Percentiles rank a stretch among this genome's conserved stretches.
These are phyloP conservation scores for Plemyria rubiginata DNA, from an alignment of 2,888 invertebrate species.

Conservation along the genomic window DNA sequence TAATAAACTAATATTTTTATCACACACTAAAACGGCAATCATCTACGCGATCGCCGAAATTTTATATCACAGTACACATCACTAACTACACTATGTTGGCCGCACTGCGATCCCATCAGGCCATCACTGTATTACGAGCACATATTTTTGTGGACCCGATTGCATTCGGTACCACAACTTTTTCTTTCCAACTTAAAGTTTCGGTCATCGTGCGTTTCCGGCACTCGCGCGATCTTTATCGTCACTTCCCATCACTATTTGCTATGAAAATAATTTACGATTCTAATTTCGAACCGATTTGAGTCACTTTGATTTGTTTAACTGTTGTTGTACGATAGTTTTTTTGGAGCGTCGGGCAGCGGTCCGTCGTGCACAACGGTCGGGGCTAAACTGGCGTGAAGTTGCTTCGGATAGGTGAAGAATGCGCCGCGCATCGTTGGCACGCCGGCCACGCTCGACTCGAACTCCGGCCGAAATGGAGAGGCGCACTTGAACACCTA, in stretches of 20 bases:
- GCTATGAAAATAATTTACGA: slow-evolving; percentile 44
- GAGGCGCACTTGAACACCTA: slow-evolving; percentile 62
- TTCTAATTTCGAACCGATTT: slow-evolving; percentile 59
- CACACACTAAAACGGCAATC: slow-evolving; percentile 79
- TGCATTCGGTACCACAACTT: slow-evolving; percentile 79
- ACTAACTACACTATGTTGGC: slow-evolving; percentile 78
- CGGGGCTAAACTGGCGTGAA: slow-evolving; percentile 80
- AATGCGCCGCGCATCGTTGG: slow-evolving; percentile 84
- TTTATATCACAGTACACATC: slow-evolving; percentile 83
- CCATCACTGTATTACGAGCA: slow-evolving; percentile 78
- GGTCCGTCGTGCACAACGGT: slow-evolving; percentile 65
- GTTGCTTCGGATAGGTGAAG: slow-evolving; percentile 78
- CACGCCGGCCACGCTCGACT: slow-evolving; percentile 76
- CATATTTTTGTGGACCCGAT: slow-evolving; percentile 76
- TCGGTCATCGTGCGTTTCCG: slow-evolving; percentile 73
- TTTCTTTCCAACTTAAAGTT: slow-evolving; percentile 77
- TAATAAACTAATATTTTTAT: slow-evolving; percentile 80
- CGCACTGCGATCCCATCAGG: slow-evolving; percentile 82
- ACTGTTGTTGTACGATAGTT: slow-evolving; percentile 77
- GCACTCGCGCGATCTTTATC: slow-evolving; percentile 46
- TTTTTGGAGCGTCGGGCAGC: slow-evolving; percentile 60
- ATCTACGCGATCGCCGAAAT: slow-evolving; percentile 80
- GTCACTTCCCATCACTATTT: slow-evolving; percentile 70
- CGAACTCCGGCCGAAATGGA: slow-evolving; percentile 66
- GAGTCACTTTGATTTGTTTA: slow-evolving; percentile 73